These are phyloP conservation scores for Nothobranchius kuhntae DNA, from an alignment of 2,113 vertebrate genomes.

Conservation along the genomic window DNA sequence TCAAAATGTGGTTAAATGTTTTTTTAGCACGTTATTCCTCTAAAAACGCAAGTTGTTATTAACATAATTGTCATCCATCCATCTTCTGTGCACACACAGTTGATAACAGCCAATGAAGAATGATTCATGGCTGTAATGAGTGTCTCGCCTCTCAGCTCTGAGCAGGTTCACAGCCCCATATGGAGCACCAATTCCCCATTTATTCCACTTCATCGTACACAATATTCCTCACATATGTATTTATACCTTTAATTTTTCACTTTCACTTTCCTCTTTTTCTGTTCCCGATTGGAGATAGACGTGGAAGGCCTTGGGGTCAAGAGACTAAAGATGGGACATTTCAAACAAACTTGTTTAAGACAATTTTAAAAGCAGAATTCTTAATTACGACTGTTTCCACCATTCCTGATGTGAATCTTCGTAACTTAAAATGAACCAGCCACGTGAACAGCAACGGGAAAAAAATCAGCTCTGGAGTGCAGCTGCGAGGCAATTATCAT, in stretches of 20 bases:
- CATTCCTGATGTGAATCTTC: conserved; percentile 64
- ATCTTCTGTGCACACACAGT: conserved; percentile 70
- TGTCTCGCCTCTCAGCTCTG: conserved; percentile 61
- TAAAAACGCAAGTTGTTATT: conserved; percentile 59
- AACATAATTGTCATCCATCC: conserved; percentile 77
- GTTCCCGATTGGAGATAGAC: conserved; percentile 28
- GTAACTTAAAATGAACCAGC: conserved; percentile 57
- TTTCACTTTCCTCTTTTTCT: conserved; percentile 14
- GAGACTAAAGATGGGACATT: conserved; percentile 9
- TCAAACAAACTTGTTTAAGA: not conserved
- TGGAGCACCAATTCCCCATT: conserved; percentile 63
- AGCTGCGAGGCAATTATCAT: conserved; percentile 81
- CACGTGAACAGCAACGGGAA: conserved; percentile 8
- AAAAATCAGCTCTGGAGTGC: conserved; percentile 58
- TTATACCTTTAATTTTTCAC: conserved; percentile 29
- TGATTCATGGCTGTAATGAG: conserved; percentile 71
- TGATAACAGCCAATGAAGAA: conserved; percentile 76
- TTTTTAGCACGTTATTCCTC: conserved; percentile 35
- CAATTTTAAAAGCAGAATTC: conserved; percentile 31
- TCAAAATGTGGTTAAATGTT: conserved; percentile 36
- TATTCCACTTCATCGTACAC: conserved; percentile 68
- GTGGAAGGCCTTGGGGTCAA: conserved; percentile 1
- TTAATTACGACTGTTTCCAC: conserved; percentile 78
- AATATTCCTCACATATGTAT: conserved; percentile 43
- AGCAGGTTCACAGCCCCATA: conserved; percentile 52